phyloP scores from a whole-genome alignment of 2,888 invertebrate species.

The Sussaba pulchella region DNA sequence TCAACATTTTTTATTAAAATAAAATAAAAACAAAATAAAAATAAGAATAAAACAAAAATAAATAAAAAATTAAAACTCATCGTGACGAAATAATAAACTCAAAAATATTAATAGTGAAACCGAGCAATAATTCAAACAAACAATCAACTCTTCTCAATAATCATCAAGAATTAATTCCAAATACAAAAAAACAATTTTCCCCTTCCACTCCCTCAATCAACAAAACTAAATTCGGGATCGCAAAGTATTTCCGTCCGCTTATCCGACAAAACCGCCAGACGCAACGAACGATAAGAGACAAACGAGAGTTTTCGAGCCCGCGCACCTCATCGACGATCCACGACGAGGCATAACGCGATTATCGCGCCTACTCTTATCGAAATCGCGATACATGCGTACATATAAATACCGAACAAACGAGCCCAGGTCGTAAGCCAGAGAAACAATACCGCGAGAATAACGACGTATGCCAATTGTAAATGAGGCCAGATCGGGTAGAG shows the following conservation, averaged over 20 bases:
- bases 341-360: neutral
- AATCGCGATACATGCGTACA: constrained; percentile 23
- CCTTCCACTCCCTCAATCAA: no score
- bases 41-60: no score
- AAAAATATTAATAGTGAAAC: neutral
- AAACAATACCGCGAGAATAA: constrained; percentile 75
- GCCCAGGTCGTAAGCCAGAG: constrained; percentile 77
- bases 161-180: no score
- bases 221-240: no score
- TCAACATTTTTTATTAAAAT: no score
- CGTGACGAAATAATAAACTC: neutral
- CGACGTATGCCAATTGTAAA: constrained; percentile 80
- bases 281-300: neutral
- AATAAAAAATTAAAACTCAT: neutral
- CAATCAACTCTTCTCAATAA: neutral
- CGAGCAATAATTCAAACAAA: no score
- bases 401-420: constrained; percentile 76
- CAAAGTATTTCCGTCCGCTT: no score
- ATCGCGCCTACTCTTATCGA: constrained; percentile 18
- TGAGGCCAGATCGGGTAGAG: constrained; percentile 81
- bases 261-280: neutral
- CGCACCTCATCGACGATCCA: no score
- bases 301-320: constrained; percentile 2
- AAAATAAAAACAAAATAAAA: no score
- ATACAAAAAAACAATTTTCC: no score